These are phyloP conservation scores for Erinaceus europaeus DNA, from an alignment of 2,113 vertebrate species.

Conservation along the genomic window DNA sequence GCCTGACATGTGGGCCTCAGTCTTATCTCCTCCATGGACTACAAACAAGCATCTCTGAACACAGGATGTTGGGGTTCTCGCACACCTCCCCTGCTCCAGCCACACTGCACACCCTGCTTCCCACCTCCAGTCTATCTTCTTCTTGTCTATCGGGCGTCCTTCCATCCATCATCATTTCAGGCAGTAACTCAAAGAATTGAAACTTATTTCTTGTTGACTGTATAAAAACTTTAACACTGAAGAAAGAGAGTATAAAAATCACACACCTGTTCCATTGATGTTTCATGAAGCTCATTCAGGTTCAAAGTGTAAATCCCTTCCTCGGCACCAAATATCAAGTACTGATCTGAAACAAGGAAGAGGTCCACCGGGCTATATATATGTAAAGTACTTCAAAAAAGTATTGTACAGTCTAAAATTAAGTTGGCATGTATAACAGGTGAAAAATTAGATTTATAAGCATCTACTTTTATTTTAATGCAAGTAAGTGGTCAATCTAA, in stretches of 20 bases:
- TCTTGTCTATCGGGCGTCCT: neutral
- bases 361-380: slow-evolving; percentile 29
- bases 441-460: no score
- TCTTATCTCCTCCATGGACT: neutral
- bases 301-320: slow-evolving; percentile 99
- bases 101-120: no score
- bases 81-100: no score
- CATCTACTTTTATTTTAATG: slow-evolving; percentile 46
- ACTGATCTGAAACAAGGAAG: slow-evolving; percentile 90
- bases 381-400: neutral
- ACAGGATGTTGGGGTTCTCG: no score
- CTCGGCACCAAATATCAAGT: slow-evolving; percentile 98
- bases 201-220: neutral
- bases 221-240: neutral
- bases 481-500: neutral
- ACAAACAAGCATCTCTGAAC: neutral
- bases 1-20: no score
- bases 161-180: neutral
- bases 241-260: slow-evolving; percentile 27
- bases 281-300: slow-evolving; percentile 98
- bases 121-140: neutral
- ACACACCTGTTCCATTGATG: slow-evolving; percentile 96
- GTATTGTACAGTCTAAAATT: neutral
- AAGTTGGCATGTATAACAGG: neutral
- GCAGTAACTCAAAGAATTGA: neutral